These are phyloP conservation scores for Casuarius casuarius DNA, from an alignment of 2,113 vertebrate species.

Conservation along the genomic window DNA sequence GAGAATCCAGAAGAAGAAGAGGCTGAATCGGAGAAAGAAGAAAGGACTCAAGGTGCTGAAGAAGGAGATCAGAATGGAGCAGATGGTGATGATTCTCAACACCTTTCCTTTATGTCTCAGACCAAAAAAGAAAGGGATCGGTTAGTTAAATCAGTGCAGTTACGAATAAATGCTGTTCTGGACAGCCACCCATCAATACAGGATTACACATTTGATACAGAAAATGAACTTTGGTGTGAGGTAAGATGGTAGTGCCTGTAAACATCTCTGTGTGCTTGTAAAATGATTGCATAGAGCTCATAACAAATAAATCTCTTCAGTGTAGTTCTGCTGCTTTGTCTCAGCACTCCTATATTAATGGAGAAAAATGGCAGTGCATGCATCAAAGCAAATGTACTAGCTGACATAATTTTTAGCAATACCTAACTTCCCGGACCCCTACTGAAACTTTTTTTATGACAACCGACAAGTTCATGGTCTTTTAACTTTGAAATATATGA, in stretches of 20 bases:
- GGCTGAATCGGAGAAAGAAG: not conserved
- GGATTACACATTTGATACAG: conserved; percentile 84
- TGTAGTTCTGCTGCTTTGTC: not conserved
- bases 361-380: not conserved
- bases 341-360: not conserved
- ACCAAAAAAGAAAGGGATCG: not conserved
- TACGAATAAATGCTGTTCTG: conserved; percentile 81
- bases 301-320: not conserved
- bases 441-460: not conserved
- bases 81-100: not conserved
- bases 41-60: not conserved
- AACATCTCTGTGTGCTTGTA: not conserved
- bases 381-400: not conserved
- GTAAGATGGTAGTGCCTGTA: conserved; percentile 67
- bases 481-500: not conserved
- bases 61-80: not conserved
- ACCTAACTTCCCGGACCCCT: not conserved
- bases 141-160: not conserved
- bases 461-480: not conserved
- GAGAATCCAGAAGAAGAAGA: conserved; percentile 63
- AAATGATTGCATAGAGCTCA: not conserved
- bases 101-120: not conserved
- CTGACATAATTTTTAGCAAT: not conserved
- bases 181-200: conserved; percentile 77
- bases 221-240: conserved; percentile 91